Evolutionary conservation across 1,140 invertebrate genomes (phyloP), one percentile per base, ranked within the genome.

Genomic region (Oryctes rhinoceros): DNA sequence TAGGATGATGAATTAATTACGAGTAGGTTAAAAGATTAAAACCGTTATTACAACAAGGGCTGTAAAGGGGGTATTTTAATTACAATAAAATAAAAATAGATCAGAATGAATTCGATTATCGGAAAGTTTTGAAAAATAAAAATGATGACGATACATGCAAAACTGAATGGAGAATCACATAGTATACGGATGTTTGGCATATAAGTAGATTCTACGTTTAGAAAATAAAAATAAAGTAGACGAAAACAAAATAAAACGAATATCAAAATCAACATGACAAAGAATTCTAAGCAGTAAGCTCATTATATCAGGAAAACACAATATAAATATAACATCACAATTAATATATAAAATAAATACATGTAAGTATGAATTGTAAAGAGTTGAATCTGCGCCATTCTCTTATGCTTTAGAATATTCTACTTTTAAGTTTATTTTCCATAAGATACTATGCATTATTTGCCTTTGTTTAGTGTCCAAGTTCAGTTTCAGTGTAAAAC

Each of bases 271-370:
- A 82, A 81, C 76, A 80, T 78, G 82, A 81, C 65, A 82, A 80
- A 84, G 83, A 71, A 81, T 79, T 82, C 75, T 76, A 81, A 81
- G 67, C 82, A 84, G 81, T 80, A 83, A 81, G 82, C 83, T 81
- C 80, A 81, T 85, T 81, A 78, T 80, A 83, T 83, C 80, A 82
- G 81, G 80, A 84, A 81, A 84, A 82, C 82, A 71, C 82, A 81
- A 83, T 80, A 86, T 83, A 81, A 49, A 84, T 79, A 78, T 81
- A 86, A 85, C 86, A 84, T 82, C 85, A 84, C 77, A 83, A 82
- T 67, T 48, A 67, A 78, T 47, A 80, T 77, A 81, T 62, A 48
- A 80, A 81, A 81, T 78, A 65, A 71, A 78, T 78, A 65, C 74
- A 78, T 77, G 48, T 76, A 18, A 78, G 62, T 77, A 53, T 74